phyloP scores from a whole-genome alignment of 2,797 vertebrate species.

The Lacerta bilineata region DNA sequence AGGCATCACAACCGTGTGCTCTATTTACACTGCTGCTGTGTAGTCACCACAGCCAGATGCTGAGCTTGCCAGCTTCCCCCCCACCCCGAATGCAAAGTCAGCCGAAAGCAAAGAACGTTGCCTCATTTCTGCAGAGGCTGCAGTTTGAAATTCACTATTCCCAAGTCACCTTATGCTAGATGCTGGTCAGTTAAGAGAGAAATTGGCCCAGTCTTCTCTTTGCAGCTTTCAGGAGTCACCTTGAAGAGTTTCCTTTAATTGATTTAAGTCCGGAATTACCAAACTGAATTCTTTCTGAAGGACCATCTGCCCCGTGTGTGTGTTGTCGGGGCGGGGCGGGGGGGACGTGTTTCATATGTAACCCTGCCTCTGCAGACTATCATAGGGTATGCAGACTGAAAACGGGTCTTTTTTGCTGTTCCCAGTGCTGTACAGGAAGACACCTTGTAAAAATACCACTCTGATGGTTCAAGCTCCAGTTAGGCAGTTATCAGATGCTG shows the following conservation, averaged over 20 bases:
- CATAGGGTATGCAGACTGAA: too few species aligned
- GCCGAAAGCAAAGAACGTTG: neutral
- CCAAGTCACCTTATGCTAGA: too few species aligned
- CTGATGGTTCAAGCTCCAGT: too few species aligned
- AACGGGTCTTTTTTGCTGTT: too few species aligned
- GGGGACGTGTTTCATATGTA: too few species aligned
- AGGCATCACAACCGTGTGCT: constrained; percentile 8
- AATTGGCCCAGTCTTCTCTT: neutral
- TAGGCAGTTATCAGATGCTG: too few species aligned
- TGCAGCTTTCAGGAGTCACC: neutral
- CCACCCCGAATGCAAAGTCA: neutral
- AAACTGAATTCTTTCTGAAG: neutral
- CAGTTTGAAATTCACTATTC: constrained; percentile 7
- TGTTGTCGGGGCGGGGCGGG: too few species aligned
- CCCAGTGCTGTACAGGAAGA: too few species aligned
- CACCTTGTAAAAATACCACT: too few species aligned
- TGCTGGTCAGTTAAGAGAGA: neutral
- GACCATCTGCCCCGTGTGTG: too few species aligned
- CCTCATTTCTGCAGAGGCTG: constrained; percentile 1
- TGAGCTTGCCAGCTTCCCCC: neutral
- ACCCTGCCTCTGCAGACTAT: too few species aligned
- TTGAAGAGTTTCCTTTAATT: neutral
- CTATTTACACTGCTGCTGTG: neutral
- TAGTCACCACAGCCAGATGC: neutral
- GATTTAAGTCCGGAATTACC: neutral